Evolutionary conservation across 92 coral and sea anemone species (phyloP), one percentile per base, ranked within the genome.

Genomic region (Virgularia gustaviana): DNA sequence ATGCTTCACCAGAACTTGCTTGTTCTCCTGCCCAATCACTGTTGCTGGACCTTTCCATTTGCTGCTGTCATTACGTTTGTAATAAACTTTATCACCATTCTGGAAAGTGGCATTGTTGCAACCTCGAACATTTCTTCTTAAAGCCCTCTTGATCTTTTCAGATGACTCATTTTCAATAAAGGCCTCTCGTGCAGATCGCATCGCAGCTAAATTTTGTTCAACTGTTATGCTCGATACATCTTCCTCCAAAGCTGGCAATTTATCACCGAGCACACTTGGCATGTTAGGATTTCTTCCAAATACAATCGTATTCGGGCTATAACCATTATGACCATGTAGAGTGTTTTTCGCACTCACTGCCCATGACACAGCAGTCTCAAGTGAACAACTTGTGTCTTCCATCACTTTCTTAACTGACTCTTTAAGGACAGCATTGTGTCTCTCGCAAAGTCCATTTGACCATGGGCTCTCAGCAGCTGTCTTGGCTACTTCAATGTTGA

Each of bases 251-350:
- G 71, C 71, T 36, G 71, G 55, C 7, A 42, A 30, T 20, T 64
- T 39, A 36, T 64, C 53, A 64, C 1, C 18, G 29, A 64, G 25
- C 23, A 18, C 53, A 38, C 51, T 13, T 36, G 71, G 71, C 34
- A 64, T n/a, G 30, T 64, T 64, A 16, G 71, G 52, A 28, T 64
- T 64, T 39, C 53, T 64, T 12, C 71, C 71, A 64, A 64, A 64
- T 1, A 64, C 71, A 18, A 64, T 38, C 44, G 25, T 43, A 38
- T 64, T 36, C 23, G 71, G 53, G 33, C 52, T 64, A 25, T 36
- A 64, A 37, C 71, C 71, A 64, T 64, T 39, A 39, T 36, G 51
- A 34, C 30, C 31, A 38, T 38, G 27, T 37, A 63, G 44, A 34
- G 53, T 39, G 25, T 64, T 64, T 54, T 64, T 64, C 19, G 71